phyloP scores from a whole-genome alignment of 2,113 vertebrate species.

The Loxodonta africana region DNA sequence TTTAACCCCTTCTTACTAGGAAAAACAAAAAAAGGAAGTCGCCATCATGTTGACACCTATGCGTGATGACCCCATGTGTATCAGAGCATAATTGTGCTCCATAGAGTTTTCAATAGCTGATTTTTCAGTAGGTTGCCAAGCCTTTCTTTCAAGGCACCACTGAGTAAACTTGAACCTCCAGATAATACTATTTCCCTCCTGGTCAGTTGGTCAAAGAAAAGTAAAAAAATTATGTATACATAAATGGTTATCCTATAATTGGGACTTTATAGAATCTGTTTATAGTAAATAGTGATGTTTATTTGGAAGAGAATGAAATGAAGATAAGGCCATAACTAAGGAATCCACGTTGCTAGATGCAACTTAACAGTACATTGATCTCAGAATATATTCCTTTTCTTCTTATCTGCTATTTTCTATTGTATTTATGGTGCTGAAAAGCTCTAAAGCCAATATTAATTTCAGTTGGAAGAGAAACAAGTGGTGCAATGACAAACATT shows the following conservation, averaged over 20 bases:
- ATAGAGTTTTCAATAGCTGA: no score
- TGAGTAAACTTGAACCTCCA: no score
- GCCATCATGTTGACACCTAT: no score
- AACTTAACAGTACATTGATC: not conserved
- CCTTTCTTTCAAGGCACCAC: no score
- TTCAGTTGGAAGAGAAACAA: constrained; percentile 31
- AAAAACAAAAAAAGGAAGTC: not conserved
- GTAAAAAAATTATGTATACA: not conserved
- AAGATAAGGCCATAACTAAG: not conserved
- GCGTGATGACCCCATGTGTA: no score
- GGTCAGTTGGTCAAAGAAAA: constrained; percentile 17
- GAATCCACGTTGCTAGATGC: not conserved
- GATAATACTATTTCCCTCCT: not conserved
- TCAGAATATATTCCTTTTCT: not conserved
- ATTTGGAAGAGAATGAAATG: not conserved
- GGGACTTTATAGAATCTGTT: not conserved
- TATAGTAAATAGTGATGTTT: not conserved
- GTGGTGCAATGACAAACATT: constrained; percentile 19
- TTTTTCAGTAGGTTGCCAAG: no score
- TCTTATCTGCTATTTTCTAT: not conserved
- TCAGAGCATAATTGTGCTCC: no score
- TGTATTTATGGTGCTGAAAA: constrained; percentile 1
- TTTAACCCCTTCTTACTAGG: not conserved
- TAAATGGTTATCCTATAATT: not conserved
- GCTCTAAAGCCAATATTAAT: not conserved